Percentiles rank a stretch among this genome's conserved stretches.
phyloP scores from a whole-genome alignment of 2,888 invertebrate species.

The Atethmia centrago region DNA sequence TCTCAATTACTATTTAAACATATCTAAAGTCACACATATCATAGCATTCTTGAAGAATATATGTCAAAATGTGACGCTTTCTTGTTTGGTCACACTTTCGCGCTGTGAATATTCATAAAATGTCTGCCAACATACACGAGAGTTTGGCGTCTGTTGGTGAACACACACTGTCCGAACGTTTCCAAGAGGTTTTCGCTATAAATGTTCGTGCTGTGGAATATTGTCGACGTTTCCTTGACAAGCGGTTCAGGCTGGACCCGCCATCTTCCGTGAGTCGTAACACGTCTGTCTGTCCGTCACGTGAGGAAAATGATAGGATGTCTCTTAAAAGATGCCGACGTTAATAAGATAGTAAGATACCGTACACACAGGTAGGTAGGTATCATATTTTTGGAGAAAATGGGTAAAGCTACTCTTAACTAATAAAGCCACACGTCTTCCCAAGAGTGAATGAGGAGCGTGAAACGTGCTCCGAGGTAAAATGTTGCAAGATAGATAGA shows the following conservation, averaged over 20 bases:
- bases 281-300: background rate
- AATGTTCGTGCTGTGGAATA: conserved; percentile 45
- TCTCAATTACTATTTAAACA: conserved; percentile 46
- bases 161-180: conserved; percentile 11
- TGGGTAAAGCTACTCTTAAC: background rate
- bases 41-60: conserved; percentile 33
- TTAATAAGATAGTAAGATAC: no score
- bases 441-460: no score
- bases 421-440: no score
- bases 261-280: conserved; percentile 15
- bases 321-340: background rate
- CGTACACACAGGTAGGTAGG: background rate
- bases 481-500: no score
- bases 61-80: conserved; percentile 55
- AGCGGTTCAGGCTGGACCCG: conserved; percentile 5
- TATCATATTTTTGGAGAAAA: background rate
- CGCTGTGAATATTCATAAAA: conserved; percentile 56
- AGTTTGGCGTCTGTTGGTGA: background rate
- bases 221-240: conserved; percentile 40
- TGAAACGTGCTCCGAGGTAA: no score
- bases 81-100: conserved; percentile 55
- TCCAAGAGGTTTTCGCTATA: conserved; percentile 40
- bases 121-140: conserved; percentile 29
- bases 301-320: background rate
- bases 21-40: conserved; percentile 43